phyloP scores from a whole-genome alignment of 2,888 invertebrate species.

The Podabrus alpinus region DNA sequence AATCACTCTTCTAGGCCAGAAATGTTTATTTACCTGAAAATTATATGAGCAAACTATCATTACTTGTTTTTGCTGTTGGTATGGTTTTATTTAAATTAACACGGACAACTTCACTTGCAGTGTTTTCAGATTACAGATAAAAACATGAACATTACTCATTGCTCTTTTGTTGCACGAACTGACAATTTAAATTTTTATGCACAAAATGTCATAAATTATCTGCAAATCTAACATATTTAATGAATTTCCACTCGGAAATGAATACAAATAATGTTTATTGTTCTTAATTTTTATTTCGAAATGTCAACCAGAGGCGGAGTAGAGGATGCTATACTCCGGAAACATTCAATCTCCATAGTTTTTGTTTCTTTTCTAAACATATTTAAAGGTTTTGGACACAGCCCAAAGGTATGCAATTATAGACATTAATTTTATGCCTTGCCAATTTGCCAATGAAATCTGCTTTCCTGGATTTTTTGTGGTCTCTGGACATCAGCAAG shows the following conservation, averaged over 20 bases:
- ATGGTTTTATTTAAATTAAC: constrained; percentile 45
- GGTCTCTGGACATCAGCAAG: no score
- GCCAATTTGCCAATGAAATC: no score
- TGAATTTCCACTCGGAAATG: background rate
- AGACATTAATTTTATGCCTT: no score
- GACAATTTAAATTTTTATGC: constrained; percentile 6
- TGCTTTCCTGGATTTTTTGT: no score
- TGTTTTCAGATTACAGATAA: constrained; percentile 16
- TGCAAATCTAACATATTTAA: background rate
- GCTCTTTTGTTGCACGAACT: constrained; percentile 11
- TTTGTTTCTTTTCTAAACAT: no score
- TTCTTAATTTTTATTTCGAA: background rate
- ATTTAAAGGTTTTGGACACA: no score
- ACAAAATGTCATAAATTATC: background rate
- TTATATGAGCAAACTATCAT: constrained; percentile 49
- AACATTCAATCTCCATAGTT: no score
- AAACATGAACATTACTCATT: constrained; percentile 17
- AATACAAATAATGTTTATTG: background rate
- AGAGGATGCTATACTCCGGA: background rate
- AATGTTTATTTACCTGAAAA: constrained; percentile 49
- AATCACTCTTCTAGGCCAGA: constrained; percentile 38
- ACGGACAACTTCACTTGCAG: constrained; percentile 42
- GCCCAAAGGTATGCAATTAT: no score
- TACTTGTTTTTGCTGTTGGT: constrained; percentile 44
- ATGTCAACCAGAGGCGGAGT: background rate